phyloP scores from a whole-genome alignment of 2,113 vertebrate species.

The Riparia riparia region DNA sequence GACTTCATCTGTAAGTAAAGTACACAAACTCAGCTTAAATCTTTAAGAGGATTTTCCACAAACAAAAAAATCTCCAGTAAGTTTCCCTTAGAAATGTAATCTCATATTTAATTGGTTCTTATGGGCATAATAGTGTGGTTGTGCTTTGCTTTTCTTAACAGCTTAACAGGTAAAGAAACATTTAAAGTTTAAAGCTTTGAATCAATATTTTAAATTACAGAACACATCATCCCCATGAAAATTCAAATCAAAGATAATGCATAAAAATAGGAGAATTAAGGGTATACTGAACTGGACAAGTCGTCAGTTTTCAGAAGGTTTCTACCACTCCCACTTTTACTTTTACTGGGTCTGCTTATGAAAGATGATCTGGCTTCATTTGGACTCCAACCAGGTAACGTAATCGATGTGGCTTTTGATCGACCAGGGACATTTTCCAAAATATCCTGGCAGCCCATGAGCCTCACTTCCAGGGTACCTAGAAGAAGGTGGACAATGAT shows the following conservation, averaged over 20 bases:
- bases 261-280: slow-evolving; percentile 21
- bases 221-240: neutral
- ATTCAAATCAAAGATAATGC: neutral
- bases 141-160: neutral
- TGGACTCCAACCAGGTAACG: slow-evolving; percentile 95
- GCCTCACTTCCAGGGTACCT: slow-evolving; percentile 98
- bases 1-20: slow-evolving; percentile 91
- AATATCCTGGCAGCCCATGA: slow-evolving; percentile 99
- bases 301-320: slow-evolving; percentile 95
- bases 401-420: slow-evolving; percentile 90
- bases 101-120: slow-evolving; percentile 25
- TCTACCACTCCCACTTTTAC: slow-evolving; percentile 88
- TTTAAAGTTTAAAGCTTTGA: neutral
- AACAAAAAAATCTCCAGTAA: slow-evolving; percentile 59
- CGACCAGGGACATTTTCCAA: slow-evolving; percentile 96
- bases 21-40: slow-evolving; percentile 71
- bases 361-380: slow-evolving; percentile 95
- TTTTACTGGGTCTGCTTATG: slow-evolving; percentile 94
- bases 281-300: slow-evolving; percentile 91
- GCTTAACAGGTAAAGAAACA: neutral
- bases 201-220: neutral
- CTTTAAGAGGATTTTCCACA: slow-evolving; percentile 68
- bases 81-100: slow-evolving; percentile 30
- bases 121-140: neutral
- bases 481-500: neutral